These are phyloP conservation scores for Drosophila pectinifera DNA, from an alignment of 1,140 invertebrate genomes.

Conservation along the genomic window DNA sequence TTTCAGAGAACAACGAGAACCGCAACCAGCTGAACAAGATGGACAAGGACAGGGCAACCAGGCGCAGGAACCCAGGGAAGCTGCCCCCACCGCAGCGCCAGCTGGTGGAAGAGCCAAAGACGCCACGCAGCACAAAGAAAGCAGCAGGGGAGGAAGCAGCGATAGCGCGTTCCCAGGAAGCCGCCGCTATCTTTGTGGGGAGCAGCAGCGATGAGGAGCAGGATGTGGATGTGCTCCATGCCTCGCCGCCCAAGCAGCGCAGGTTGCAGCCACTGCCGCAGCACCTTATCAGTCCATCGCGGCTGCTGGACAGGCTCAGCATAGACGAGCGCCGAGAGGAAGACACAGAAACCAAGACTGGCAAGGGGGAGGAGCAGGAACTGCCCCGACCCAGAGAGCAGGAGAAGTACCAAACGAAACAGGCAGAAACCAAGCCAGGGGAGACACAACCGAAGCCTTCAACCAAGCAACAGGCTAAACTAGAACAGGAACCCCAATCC, in stretches of 20 bases:
- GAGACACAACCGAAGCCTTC: background rate
- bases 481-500: background rate
- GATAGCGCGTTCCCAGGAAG: constrained; percentile 12
- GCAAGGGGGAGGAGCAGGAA: constrained; percentile 5
- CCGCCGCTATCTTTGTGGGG: constrained; percentile 11
- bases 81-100: constrained; percentile 2
- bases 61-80: constrained; percentile 41
- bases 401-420: constrained; percentile 9
- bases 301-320: constrained; percentile 76
- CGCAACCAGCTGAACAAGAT: constrained; percentile 75
- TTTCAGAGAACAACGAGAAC: constrained; percentile 82
- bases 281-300: constrained; percentile 75
- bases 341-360: constrained; percentile 51
- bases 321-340: constrained; percentile 73
- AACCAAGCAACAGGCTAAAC: background rate
- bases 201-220: constrained; percentile 15
- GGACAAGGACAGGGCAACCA: constrained; percentile 49
- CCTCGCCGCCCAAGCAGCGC: constrained; percentile 75
- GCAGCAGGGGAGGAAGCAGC: constrained; percentile 20
- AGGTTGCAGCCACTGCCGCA: constrained; percentile 58
- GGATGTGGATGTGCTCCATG: constrained; percentile 40
- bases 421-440: background rate
- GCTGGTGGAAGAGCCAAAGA: constrained; percentile 47
- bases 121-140: constrained; percentile 77
- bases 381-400: background rate